A percentile compares a stretch with the other conserved stretches of the same genome.
phyloP scores from a whole-genome alignment of 2,888 invertebrate species.

The Tricholauxania praeusta region DNA sequence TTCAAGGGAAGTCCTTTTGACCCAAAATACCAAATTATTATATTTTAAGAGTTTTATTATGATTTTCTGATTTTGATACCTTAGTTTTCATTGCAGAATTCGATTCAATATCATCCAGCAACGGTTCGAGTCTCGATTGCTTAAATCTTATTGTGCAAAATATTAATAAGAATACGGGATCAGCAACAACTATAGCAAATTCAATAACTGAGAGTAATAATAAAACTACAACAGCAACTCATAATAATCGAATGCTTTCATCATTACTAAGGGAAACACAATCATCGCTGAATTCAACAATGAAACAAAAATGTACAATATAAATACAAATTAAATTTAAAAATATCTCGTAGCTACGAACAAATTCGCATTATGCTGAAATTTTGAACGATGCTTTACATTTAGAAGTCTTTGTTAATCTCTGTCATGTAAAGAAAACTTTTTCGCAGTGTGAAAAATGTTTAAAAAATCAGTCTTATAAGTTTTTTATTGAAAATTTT shows the following conservation, averaged over 20 bases:
- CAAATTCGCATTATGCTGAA: neutral
- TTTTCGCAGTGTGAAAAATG: constrained; percentile 8
- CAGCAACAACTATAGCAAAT: constrained; percentile 43
- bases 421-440: constrained; percentile 4
- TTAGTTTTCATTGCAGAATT: constrained; percentile 66
- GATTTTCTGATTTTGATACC: neutral
- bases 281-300: constrained; percentile 59
- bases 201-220: constrained; percentile 36
- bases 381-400: constrained; percentile 27
- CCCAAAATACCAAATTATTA: neutral
- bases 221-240: constrained; percentile 48
- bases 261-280: constrained; percentile 35
- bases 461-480: neutral
- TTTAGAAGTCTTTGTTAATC: no score
- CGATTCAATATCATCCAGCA: constrained; percentile 63
- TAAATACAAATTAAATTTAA: constrained; percentile 36
- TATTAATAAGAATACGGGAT: constrained; percentile 68
- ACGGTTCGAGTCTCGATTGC: constrained; percentile 75
- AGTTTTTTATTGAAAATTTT: neutral
- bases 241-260: constrained; percentile 48
- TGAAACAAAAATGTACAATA: constrained; percentile 65
- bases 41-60: neutral
- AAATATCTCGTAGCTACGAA: no score
- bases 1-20: no score
- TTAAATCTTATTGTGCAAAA: constrained; percentile 79